Percentiles rank a stretch among this genome's conserved stretches.
These are phyloP conservation scores for Phrynocephalus forsythii DNA, from an alignment of 2,797 vertebrate genomes.

Conservation along the genomic window DNA sequence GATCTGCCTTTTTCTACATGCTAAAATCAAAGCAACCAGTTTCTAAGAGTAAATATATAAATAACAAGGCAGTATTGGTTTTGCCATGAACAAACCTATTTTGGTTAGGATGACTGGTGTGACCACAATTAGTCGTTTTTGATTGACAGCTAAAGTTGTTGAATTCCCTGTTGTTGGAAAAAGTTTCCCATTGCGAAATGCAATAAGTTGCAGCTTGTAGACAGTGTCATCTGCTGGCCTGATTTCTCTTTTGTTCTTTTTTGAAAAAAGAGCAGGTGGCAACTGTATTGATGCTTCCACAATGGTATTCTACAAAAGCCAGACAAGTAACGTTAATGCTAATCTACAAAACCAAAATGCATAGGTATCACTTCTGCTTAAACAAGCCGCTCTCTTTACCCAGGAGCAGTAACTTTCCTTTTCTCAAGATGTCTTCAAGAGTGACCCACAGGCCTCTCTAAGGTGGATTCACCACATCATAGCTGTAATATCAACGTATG, in stretches of 20 bases:
- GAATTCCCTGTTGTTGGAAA: conserved; percentile 94
- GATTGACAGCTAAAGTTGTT: conserved; percentile 86
- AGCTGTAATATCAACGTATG: too few species aligned
- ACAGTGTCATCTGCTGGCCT: conserved; percentile 83
- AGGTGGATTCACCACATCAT: not conserved
- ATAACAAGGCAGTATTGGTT: not conserved
- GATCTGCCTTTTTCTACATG: conserved; percentile 8
- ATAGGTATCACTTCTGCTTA: conserved; percentile 4
- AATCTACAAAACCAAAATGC: not conserved
- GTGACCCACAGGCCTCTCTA: not conserved
- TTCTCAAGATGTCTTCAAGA: not conserved
- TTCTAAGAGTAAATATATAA: not conserved
- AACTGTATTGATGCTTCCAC: conserved; percentile 95
- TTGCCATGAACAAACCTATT: conserved; percentile 83
- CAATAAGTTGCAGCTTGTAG: conserved; percentile 94
- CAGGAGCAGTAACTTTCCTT: not conserved
- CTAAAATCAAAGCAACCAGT: not conserved
- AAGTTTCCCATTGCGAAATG: conserved; percentile 96
- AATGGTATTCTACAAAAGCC: conserved; percentile 85
- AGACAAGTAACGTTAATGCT: not conserved
- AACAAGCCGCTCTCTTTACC: not conserved
- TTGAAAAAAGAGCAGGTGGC: conserved; percentile 89
- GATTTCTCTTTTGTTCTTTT: conserved; percentile 79
- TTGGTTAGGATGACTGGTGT: conserved; percentile 94
- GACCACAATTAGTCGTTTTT: conserved; percentile 90